phyloP scores from a whole-genome alignment of 30 jellyfish, hydroid and myxozoan genomes.

The Pelagia noctiluca region DNA sequence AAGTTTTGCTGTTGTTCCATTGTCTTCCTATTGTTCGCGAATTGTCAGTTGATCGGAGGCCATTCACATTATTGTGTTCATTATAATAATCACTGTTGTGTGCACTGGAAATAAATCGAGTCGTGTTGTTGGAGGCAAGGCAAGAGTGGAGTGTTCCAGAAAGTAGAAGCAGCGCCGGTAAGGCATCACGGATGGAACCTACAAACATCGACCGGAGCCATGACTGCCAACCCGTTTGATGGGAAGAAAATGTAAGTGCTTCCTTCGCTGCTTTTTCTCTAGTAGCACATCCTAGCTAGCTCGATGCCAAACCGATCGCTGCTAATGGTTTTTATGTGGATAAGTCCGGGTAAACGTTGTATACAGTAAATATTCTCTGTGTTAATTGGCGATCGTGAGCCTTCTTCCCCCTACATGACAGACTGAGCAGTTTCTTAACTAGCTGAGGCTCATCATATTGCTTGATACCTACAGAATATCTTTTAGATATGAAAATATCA shows the following conservation, averaged over 20 bases:
- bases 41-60: slow-evolving; percentile 73
- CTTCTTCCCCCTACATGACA: not conserved
- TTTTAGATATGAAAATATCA: no score
- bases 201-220: not conserved
- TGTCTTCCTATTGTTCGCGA: slow-evolving; percentile 34
- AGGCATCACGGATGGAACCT: slow-evolving; percentile 45
- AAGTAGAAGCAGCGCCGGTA: slow-evolving; percentile 4
- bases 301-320: not conserved
- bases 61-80: slow-evolving; percentile 71
- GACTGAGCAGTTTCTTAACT: not conserved
- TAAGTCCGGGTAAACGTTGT: not conserved
- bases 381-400: not conserved
- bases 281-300: not conserved
- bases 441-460: not conserved
- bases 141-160: slow-evolving; percentile 16
- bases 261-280: not conserved
- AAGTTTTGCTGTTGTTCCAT: slow-evolving; percentile 43
- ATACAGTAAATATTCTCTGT: not conserved
- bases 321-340: not conserved
- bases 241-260: slow-evolving; percentile 81
- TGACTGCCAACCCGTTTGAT: slow-evolving; percentile 66
- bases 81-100: slow-evolving; percentile 67
- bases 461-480: no score
- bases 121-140: slow-evolving; percentile 36
- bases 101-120: slow-evolving; percentile 32